Conservation (phyloP, 2,888 invertebrate species). For the Sceliomorpha sp. region DNA sequence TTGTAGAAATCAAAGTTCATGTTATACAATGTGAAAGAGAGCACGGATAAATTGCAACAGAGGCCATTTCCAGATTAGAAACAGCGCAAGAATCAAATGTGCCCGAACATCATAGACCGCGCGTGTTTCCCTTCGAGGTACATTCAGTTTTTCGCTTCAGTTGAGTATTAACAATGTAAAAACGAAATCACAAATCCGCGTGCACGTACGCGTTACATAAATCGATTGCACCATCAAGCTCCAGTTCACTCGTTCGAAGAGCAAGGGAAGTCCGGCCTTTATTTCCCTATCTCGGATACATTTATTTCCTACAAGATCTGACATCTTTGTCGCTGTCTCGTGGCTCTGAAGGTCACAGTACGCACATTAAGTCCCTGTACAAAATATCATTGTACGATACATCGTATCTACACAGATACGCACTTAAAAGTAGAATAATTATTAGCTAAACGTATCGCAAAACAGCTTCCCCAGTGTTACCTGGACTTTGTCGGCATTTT, state of each 20-base stretch:
- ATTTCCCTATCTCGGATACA: slow-evolving; percentile 24
- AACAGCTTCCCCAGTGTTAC: slow-evolving; percentile 50
- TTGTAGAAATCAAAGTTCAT: slow-evolving; percentile 49
- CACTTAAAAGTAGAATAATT: slow-evolving; percentile 60
- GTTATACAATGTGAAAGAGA: slow-evolving; percentile 55
- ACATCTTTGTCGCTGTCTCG: slow-evolving; percentile 37
- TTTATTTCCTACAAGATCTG: slow-evolving; percentile 33
- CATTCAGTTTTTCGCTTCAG: slow-evolving; percentile 33
- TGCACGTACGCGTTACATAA: slow-evolving; percentile 37
- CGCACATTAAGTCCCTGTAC: slow-evolving; percentile 63
- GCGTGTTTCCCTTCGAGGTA: slow-evolving; percentile 35
- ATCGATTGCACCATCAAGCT: slow-evolving; percentile 46
- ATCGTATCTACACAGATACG: slow-evolving; percentile 57
- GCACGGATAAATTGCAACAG: slow-evolving; percentile 51
- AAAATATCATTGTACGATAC: slow-evolving; percentile 71
- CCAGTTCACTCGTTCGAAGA: slow-evolving; percentile 31
- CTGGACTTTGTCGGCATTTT: slow-evolving; percentile 33
- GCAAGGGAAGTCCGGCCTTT: slow-evolving; percentile 39
- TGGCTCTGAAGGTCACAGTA: slow-evolving; percentile 58
- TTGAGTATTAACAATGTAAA: slow-evolving; percentile 50
- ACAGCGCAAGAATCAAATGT: slow-evolving; percentile 33
- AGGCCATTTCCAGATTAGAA: slow-evolving; percentile 44
- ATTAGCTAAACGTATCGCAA: slow-evolving; percentile 49
- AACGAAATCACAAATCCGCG: slow-evolving; percentile 51
- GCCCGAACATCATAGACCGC: slow-evolving; percentile 24